These are phyloP conservation scores for Distichodus sexfasciatus DNA, from an alignment of 2,797 vertebrate genomes.

Conservation along the genomic window DNA sequence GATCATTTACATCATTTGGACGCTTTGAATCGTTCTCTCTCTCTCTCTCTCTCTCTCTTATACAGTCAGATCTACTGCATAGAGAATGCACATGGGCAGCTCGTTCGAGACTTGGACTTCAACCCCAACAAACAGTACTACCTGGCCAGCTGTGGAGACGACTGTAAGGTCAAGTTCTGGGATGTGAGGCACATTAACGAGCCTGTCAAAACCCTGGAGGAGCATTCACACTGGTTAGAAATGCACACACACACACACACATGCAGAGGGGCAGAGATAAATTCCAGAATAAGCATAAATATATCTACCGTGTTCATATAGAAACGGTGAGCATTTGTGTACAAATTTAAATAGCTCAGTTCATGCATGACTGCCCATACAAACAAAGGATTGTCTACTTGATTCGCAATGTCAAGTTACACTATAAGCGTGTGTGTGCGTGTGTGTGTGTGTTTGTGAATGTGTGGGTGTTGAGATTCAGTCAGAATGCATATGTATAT, in stretches of 20 bases:
- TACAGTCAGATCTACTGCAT: conserved; percentile 95
- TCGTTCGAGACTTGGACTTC: conserved; percentile 97
- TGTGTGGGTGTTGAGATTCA: too few relatives aligned
- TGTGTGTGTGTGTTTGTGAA: too few relatives aligned
- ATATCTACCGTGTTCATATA: neutral
- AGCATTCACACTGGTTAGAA: conserved; percentile 92
- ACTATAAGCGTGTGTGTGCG: neutral
- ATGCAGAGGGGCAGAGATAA: neutral
- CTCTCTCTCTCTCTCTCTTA: conserved; percentile 31
- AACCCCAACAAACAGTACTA: conserved; percentile 99
- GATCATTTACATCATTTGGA: neutral
- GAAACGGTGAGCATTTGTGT: conserved; percentile 5
- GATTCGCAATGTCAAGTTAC: conserved; percentile 13
- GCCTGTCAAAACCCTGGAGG: conserved; percentile 90
- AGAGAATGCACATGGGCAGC: conserved; percentile 94
- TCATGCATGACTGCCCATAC: conserved; percentile 9
- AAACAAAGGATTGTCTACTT: conserved; percentile 43
- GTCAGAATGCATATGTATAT: too few relatives aligned
- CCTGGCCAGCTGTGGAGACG: conserved; percentile 94
- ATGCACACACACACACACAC: conserved; percentile 10
- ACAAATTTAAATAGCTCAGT: conserved; percentile 19
- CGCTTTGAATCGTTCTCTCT: too few relatives aligned
- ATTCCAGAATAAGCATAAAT: neutral
- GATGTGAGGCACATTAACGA: conserved; percentile 88
- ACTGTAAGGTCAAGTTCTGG: conserved; percentile 99